phyloP scores from a whole-genome alignment of 2,888 invertebrate species.

The Alsophila aescularia region DNA sequence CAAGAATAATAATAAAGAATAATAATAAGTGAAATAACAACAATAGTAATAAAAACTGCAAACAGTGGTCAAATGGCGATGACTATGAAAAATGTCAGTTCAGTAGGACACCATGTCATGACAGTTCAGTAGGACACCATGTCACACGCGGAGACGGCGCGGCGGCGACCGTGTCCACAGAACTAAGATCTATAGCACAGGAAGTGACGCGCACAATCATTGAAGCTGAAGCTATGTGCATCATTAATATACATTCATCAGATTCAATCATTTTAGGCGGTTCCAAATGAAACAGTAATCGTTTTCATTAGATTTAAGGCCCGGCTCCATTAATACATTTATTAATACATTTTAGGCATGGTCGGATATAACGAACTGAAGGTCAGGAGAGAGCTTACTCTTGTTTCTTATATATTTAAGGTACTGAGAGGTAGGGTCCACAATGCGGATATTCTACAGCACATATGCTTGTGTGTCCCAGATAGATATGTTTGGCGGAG shows the following conservation, averaged over 20 bases:
- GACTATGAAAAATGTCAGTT: slow-evolving; percentile 57
- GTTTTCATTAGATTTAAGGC: no score
- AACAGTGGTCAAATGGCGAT: slow-evolving; percentile 54
- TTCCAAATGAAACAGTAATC: slow-evolving; percentile 1
- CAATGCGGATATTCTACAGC: no score
- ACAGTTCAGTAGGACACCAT: neutral
- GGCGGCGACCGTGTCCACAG: neutral
- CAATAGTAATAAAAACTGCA: slow-evolving; percentile 48
- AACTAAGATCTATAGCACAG: neutral
- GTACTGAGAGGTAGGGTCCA: no score
- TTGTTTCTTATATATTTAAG: no score
- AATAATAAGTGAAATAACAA: no score
- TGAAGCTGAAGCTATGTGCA: slow-evolving; percentile 2
- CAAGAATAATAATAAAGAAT: no score
- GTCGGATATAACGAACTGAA: no score
- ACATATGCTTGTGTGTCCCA: no score
- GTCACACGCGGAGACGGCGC: neutral
- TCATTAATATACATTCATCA: neutral
- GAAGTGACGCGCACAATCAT: neutral
- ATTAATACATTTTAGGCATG: no score
- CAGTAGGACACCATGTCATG: slow-evolving; percentile 33
- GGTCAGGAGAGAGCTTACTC: no score
- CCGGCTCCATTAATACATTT: no score
- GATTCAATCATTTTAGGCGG: slow-evolving; percentile 9
- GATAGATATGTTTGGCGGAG: no score